Evolutionary conservation across 2,888 invertebrate species (phyloP), one percentile per base, ranked within the genome.

Genomic region (Lycia hirtaria): DNA sequence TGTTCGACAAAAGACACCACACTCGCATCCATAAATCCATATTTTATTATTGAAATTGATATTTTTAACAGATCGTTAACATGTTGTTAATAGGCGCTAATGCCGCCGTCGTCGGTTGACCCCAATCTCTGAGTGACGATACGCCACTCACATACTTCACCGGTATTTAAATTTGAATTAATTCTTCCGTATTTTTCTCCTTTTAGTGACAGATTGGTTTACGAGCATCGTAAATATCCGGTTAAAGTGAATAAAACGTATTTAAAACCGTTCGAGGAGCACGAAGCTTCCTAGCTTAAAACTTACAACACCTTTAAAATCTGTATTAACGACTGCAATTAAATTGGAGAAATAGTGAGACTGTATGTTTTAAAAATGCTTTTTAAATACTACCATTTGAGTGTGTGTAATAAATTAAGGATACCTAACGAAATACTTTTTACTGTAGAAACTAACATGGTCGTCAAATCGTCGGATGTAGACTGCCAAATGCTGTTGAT

Each of bases 41-140:
- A 54, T 40, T 45, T 54, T 59, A 55, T 51, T 69, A 69, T 70
- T 68, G 64, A 69, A 62, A 73, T 72, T 75, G 72, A 81, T 81
- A 81, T 82, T 81, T 82, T 80, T 76, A 81, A 76, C 75, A 64
- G 67, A 71, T 72, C 78, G 76, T 82, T 85, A 83, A 88, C 82
- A 83, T 70, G 76, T 69, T 76, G 81, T 83, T 88, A 89, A 89
- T 88, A 84, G 89, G 73, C 71, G 69, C 76, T 83, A 85, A 83
- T 84, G 78, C 74, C 68, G 71, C n/a, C 68, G 74, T 79, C 80
- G 76, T 71, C 69, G 22, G 72, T 61, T 81, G 81, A 81, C 84
- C 85, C 62, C 79, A 77, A 82, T 86, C 68, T 60, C 65, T 74
- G 71, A 75, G 73, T 78, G 81, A 78, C 76, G 79, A 78, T 82